A percentile compares a stretch with the other conserved stretches of the same genome.
Evolutionary conservation across 2,888 invertebrate genomes (phyloP).

Genomic region (Catocala sponsa): DNA sequence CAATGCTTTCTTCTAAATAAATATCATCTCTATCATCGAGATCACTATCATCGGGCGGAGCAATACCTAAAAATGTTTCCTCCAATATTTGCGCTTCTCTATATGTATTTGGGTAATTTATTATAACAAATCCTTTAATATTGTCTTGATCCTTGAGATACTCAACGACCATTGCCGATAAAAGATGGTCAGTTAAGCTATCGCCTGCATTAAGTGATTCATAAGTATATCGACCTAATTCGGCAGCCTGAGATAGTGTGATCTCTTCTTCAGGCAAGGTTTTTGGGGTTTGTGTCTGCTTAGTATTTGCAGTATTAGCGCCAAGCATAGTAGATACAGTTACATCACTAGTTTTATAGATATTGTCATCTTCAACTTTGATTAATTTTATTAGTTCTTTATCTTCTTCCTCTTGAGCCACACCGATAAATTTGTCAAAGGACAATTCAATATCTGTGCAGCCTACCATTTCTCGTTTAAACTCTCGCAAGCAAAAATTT

Average conservation of each 20-base stretch:
- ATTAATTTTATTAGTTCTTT: conserved; percentile 74
- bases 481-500: conserved; percentile 87
- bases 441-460: conserved; percentile 81
- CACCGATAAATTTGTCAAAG: conserved; percentile 71
- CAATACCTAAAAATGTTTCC: conserved; percentile 85
- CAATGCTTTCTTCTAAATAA: conserved; percentile 76
- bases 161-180: conserved; percentile 88
- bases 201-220: conserved; percentile 86
- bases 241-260: conserved; percentile 80
- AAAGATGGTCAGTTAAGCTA: conserved; percentile 84
- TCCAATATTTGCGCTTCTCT: conserved; percentile 89
- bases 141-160: conserved; percentile 85
- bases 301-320: conserved; percentile 69
- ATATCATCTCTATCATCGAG: conserved; percentile 75
- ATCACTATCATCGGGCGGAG: conserved; percentile 76
- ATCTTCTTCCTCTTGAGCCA: conserved; percentile 65
- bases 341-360: conserved; percentile 64
- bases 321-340: conserved; percentile 60
- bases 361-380: conserved; percentile 69
- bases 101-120: conserved; percentile 89
- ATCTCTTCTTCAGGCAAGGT: conserved; percentile 88
- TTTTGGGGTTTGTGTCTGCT: conserved; percentile 89
- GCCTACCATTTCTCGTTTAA: conserved; percentile 85
- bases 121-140: conserved; percentile 88
- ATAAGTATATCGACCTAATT: conserved; percentile 87